These are phyloP conservation scores for Noctua janthina DNA, from an alignment of 2,888 invertebrate genomes.

Conservation along the genomic window DNA sequence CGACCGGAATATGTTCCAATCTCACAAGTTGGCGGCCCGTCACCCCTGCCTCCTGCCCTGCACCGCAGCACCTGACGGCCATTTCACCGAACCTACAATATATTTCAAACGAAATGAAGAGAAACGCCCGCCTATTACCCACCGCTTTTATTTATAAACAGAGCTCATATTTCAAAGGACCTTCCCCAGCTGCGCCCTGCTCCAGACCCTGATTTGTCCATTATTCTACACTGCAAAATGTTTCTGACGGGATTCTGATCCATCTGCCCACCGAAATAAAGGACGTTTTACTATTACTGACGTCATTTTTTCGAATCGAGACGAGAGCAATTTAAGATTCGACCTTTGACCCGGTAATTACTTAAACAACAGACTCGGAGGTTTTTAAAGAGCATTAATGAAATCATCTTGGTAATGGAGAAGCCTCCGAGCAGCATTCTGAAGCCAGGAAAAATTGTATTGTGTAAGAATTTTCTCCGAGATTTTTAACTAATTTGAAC, in stretches of 20 bases:
- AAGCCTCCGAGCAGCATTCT: slow-evolving; percentile 63
- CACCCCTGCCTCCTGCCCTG: neutral
- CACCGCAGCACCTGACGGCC: slow-evolving; percentile 47
- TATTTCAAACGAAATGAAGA: slow-evolving; percentile 78
- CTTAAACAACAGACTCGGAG: slow-evolving; percentile 76
- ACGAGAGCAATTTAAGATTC: slow-evolving; percentile 64
- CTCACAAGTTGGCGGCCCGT: slow-evolving; percentile 37
- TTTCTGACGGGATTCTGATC: slow-evolving; percentile 63
- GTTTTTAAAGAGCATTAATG: slow-evolving; percentile 79
- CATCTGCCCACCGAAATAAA: slow-evolving; percentile 49
- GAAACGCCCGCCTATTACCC: slow-evolving; percentile 77
- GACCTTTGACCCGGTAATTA: slow-evolving; percentile 73
- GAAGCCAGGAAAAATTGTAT: slow-evolving; percentile 64
- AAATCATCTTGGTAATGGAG: slow-evolving; percentile 79
- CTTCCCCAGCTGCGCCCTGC: slow-evolving; percentile 62
- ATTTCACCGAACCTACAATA: slow-evolving; percentile 63
- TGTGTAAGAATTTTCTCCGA: slow-evolving; percentile 59
- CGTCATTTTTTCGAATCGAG: slow-evolving; percentile 46
- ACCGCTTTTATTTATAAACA: slow-evolving; percentile 80
- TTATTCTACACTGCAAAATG: slow-evolving; percentile 65
- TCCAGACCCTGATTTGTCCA: slow-evolving; percentile 64
- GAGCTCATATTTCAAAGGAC: slow-evolving; percentile 75
- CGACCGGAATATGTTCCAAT: slow-evolving; percentile 42
- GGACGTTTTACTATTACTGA: slow-evolving; percentile 61
- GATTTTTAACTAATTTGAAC: slow-evolving; percentile 64